Percentiles rank a stretch among this genome's conserved stretches.
Conservation (phyloP, 2,797 vertebrate genomes). For the Semaprochilodus insignis region DNA sequence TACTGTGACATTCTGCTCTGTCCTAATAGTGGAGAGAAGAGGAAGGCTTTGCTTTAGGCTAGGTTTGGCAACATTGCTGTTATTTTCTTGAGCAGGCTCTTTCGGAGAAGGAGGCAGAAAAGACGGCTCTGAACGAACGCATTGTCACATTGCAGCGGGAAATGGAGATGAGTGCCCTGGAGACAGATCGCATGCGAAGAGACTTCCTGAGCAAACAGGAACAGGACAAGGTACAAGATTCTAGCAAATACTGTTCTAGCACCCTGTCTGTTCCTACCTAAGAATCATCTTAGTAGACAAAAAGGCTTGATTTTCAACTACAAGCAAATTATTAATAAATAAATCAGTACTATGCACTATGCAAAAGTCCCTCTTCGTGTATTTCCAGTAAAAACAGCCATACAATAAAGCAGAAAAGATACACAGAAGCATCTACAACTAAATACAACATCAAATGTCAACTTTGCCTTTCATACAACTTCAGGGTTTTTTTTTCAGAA, state of each 20-base stretch:
- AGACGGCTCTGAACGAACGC: constrained; percentile 71
- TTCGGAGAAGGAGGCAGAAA: constrained; percentile 81
- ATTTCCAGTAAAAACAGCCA: no score
- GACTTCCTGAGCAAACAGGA: constrained; percentile 77
- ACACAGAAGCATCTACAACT: no score
- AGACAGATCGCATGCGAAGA: constrained; percentile 69
- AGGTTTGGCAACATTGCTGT: neutral
- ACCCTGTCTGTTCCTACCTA: neutral
- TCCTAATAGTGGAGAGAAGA: neutral
- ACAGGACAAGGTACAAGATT: constrained; percentile 78
- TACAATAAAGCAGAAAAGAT: no score
- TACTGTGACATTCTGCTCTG: neutral
- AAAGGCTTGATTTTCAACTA: no score
- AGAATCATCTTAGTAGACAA: neutral
- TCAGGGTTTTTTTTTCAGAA: no score
- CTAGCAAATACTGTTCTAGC: neutral
- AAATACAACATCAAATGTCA: no score
- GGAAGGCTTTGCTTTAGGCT: neutral
- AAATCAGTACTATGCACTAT: neutral
- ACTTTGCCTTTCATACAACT: no score
- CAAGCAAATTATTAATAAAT: neutral
- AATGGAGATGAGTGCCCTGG: constrained; percentile 69
- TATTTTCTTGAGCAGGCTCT: constrained; percentile 73
- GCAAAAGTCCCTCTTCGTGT: no score
- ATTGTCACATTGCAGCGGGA: constrained; percentile 72